Percentiles rank a stretch among this genome's conserved stretches.
Conservation (phyloP, 2,888 invertebrate genomes). For the Synergus japonicus region DNA sequence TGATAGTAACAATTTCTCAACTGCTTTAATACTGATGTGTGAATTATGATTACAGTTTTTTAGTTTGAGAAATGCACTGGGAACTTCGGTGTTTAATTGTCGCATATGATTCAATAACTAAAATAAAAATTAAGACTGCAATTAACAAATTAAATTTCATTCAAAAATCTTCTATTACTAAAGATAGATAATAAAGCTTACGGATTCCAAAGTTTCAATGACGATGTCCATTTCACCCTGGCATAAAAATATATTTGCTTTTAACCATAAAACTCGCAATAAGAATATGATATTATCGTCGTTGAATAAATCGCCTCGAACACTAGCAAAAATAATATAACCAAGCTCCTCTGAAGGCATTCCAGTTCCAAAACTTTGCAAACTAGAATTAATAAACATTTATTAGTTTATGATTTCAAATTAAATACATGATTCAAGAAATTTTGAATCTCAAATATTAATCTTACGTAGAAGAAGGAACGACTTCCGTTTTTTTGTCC, state of each 20-base stretch:
- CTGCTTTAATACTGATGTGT: constrained; percentile 77
- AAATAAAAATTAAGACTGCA: constrained; percentile 38
- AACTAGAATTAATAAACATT: constrained; percentile 48
- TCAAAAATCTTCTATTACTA: background rate
- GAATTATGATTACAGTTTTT: constrained; percentile 80
- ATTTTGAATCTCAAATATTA: background rate
- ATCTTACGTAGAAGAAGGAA: constrained; percentile 64
- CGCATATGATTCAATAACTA: constrained; percentile 65
- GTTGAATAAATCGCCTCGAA: constrained; percentile 76
- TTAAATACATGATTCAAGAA: too few relatives aligned
- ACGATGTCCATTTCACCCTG: constrained; percentile 79
- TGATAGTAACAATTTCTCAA: constrained; percentile 78
- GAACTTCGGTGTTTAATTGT: constrained; percentile 65
- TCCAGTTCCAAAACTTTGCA: constrained; percentile 70
- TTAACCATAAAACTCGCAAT: constrained; percentile 79
- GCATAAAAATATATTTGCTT: constrained; percentile 79
- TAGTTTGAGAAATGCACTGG: constrained; percentile 75
- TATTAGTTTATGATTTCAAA: constrained; percentile 7
- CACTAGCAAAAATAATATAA: constrained; percentile 77
- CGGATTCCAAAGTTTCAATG: constrained; percentile 78
- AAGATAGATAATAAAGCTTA: constrained; percentile 63
- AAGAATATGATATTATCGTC: constrained; percentile 77
- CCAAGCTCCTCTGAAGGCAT: constrained; percentile 78
- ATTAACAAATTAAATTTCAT: background rate
- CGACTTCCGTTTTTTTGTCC: constrained; percentile 65